Evolutionary conservation across 2,113 vertebrate species (phyloP), one percentile per base, ranked within the genome.

Genomic region (Campylomormyrus numenius): DNA sequence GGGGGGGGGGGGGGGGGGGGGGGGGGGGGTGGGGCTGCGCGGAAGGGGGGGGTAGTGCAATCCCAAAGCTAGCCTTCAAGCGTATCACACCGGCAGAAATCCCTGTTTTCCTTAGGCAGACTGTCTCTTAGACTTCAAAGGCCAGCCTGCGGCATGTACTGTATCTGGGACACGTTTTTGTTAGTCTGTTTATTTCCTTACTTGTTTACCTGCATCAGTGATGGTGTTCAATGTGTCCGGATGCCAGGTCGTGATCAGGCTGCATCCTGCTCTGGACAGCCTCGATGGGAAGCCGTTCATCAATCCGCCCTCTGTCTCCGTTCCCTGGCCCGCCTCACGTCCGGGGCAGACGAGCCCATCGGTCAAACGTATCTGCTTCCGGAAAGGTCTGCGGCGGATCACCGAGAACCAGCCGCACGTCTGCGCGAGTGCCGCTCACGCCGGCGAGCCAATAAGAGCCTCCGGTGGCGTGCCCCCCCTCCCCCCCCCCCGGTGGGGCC

Each of bases 21-120:
- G 21, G 58, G 21, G 7, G 21, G 49, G 39, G 0, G 35, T 39
- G 62, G 88, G n/a, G n/a, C n/a, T n/a, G n/a, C n/a, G 35, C 31
- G 48, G 83, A 58, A 35, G 74, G 46, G 42, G 46, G 39, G 85
- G 83, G 86, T 74, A 89, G 88, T 83, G 19, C 87, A 89, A 92
- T 92, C 90, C 84, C 89, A 84, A 77, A 92, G 89, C 86, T 91
- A 86, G 62, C 91, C 85, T 90, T 83, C 89, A 88, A 90, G 85
- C 83, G 27, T 86, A 88, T 92, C 89, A 88, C 91, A 91, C 88
- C 87, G 66, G 35, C 39, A 83, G 77, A 90, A 89, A 92, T 90
- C 87, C 85, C 11, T 86, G 85, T 87, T 85, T 90, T 91, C 88
- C 88, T 91, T 90, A 77, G 74, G 83, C 15, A 58, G 85, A 62